Evolutionary conservation across 2,888 invertebrate species (phyloP).

Genomic region (Eulithis prunata): DNA sequence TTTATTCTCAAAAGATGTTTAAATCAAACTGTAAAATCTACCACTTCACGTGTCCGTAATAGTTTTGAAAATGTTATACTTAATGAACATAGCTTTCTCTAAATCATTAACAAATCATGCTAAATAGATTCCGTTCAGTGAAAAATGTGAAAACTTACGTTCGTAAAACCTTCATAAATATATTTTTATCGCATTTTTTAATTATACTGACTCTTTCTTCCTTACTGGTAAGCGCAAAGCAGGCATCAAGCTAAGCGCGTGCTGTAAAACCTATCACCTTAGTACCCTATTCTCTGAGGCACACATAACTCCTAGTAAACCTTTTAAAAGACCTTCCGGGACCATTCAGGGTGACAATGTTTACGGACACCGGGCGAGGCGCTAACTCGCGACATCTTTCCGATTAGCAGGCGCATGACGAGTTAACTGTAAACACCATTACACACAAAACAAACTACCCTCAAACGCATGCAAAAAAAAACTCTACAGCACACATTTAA

Average conservation of each 20-base stretch:
- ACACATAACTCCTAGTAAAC: slow-evolving; percentile 28
- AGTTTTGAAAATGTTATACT: too few relatives aligned
- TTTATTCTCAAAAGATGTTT: too few relatives aligned
- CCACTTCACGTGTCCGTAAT: too few relatives aligned
- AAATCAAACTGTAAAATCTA: too few relatives aligned
- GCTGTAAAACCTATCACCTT: slow-evolving; percentile 2
- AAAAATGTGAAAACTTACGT: too few relatives aligned
- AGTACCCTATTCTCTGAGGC: slow-evolving; percentile 4
- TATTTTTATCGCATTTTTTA: too few relatives aligned
- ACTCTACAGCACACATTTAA: slow-evolving; percentile 21
- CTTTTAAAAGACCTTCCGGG: slow-evolving; percentile 48
- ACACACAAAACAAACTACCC: slow-evolving; percentile 48
- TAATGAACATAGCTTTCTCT: too few relatives aligned
- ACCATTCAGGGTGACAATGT: slow-evolving; percentile 78
- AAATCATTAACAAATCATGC: too few relatives aligned
- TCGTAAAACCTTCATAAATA: too few relatives aligned
- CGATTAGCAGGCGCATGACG: slow-evolving; percentile 79
- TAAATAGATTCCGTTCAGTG: too few relatives aligned
- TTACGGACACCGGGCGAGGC: slow-evolving; percentile 82
- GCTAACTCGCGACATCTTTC: slow-evolving; percentile 80
- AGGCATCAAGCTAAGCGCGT: slow-evolving; percentile 10
- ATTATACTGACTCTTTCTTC: too few relatives aligned
- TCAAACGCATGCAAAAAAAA: slow-evolving; percentile 30
- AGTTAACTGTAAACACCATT: slow-evolving; percentile 82
- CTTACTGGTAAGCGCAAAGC: too few relatives aligned